Conservation (phyloP, 2,888 invertebrate genomes). For the Archaeoteleia sp. region DNA sequence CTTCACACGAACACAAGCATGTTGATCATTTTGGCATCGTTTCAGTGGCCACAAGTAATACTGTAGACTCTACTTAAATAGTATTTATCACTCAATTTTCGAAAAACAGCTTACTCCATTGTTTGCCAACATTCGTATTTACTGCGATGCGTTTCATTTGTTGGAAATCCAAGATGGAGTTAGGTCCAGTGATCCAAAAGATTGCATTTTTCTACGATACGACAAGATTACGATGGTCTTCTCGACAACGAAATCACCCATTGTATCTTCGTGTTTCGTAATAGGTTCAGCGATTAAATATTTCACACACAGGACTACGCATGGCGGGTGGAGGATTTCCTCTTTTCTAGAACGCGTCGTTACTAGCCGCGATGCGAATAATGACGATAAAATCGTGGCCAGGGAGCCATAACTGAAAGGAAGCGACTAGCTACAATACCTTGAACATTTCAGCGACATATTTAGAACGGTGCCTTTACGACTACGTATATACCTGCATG, state of each 20-base stretch:
- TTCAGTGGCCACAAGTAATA: no score
- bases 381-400: constrained; percentile 10
- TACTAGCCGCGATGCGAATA: constrained; percentile 9
- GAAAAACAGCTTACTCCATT: not conserved
- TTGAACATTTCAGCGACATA: constrained; percentile 1
- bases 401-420: not conserved
- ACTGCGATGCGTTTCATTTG: constrained; percentile 2
- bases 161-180: not conserved
- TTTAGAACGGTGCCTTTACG: constrained; percentile 2
- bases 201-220: constrained; percentile 8
- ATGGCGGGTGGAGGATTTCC: constrained; percentile 1
- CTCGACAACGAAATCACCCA: constrained; percentile 7
- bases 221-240: constrained; percentile 1
- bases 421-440: not conserved
- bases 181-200: not conserved
- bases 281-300: constrained; percentile 11
- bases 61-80: no score
- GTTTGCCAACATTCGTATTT: not conserved
- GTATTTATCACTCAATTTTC: not conserved
- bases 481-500: constrained; percentile 3
- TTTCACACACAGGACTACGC: constrained; percentile 5
- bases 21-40: no score
- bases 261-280: constrained; percentile 9
- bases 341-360: constrained; percentile 2
- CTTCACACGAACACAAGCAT: no score